A percentile compares a stretch with the other conserved stretches of the same genome.
phyloP scores from a whole-genome alignment of 2,888 invertebrate species.

The Tolmerus cingulatus region DNA sequence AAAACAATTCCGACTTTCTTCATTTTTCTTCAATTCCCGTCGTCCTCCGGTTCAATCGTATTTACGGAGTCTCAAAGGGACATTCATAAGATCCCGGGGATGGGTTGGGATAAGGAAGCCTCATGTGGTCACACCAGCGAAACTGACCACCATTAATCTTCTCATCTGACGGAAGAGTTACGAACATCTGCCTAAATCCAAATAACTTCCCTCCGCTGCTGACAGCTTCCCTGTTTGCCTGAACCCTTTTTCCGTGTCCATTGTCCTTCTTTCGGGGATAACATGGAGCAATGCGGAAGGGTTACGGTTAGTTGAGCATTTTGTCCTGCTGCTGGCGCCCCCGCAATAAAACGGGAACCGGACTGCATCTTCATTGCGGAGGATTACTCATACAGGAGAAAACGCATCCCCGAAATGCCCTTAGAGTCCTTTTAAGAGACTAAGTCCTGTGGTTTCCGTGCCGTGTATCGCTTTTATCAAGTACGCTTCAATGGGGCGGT shows the following conservation, averaged over 20 bases:
- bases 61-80: background rate
- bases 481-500: background rate
- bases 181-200: slow-evolving; percentile 6
- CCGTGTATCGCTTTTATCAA: background rate
- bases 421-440: background rate
- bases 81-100: background rate
- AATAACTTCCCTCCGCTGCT: background rate
- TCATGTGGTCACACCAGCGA: background rate
- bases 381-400: background rate
- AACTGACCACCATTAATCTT: slow-evolving; percentile 36
- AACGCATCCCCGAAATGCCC: background rate
- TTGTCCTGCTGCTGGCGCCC: slow-evolving; percentile 25
- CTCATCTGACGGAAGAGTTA: slow-evolving; percentile 38
- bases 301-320: slow-evolving; percentile 50
- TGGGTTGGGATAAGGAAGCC: background rate
- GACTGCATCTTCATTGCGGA: background rate
- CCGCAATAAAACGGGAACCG: slow-evolving; percentile 31
- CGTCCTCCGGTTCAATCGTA: background rate
- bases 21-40: background rate
- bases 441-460: background rate
- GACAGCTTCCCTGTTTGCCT: slow-evolving; percentile 11
- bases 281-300: slow-evolving; percentile 53
- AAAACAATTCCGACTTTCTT: background rate
- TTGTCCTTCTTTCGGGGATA: slow-evolving; percentile 35
- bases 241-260: background rate